phyloP scores from a whole-genome alignment of 2,888 invertebrate genomes.

The Perdita meconis region DNA sequence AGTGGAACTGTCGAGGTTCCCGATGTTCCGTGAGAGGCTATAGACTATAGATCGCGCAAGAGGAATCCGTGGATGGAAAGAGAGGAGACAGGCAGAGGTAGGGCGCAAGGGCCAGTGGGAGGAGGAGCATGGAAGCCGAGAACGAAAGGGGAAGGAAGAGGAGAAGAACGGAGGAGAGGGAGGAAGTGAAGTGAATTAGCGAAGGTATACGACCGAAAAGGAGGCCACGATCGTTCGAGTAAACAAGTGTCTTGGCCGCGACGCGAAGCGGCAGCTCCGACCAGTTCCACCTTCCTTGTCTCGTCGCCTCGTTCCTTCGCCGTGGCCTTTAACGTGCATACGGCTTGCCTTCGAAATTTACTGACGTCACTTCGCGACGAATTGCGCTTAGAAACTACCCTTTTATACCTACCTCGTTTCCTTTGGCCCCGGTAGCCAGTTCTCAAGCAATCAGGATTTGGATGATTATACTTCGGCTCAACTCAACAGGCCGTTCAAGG shows the following conservation, averaged over 20 bases:
- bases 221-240: conserved; percentile 81
- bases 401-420: too few relatives aligned
- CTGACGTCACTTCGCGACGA: conserved; percentile 3
- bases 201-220: conserved; percentile 83
- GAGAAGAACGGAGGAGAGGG: conserved; percentile 64
- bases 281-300: conserved; percentile 71
- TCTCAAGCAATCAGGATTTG: too few relatives aligned
- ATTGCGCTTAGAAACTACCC: background rate
- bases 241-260: conserved; percentile 79
- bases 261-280: conserved; percentile 42
- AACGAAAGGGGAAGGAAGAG: conserved; percentile 47
- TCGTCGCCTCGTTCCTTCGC: conserved; percentile 59
- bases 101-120: background rate
- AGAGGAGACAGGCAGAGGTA: conserved; percentile 13
- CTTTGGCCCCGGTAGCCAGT: too few relatives aligned
- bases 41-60: conserved; percentile 8
- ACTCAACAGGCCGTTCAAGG: too few relatives aligned
- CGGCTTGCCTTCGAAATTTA: conserved; percentile 27
- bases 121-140: conserved; percentile 28
- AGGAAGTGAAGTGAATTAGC: conserved; percentile 81
- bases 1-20: conserved; percentile 15
- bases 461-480: too few relatives aligned
- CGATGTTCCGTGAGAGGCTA: conserved; percentile 28
- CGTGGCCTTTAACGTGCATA: conserved; percentile 61
- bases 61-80: conserved; percentile 20